Evolutionary conservation across 2,888 invertebrate genomes (phyloP).

Genomic region (Eledona agricola): DNA sequence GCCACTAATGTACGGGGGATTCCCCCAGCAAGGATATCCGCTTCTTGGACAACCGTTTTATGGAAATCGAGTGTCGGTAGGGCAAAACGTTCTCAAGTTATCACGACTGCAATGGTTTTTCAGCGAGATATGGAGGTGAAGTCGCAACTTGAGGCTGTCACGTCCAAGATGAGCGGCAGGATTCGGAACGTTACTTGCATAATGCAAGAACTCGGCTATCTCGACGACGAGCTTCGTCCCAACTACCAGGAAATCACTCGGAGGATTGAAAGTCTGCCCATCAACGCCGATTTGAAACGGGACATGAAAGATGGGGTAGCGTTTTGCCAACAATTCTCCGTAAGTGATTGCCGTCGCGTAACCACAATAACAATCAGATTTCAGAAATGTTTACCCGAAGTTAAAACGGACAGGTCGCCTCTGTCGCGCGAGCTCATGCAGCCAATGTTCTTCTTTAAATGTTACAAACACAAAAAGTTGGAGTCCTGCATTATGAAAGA

Average conservation of each 20-base stretch:
- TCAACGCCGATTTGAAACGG: conserved; percentile 69
- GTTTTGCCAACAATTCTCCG: conserved; percentile 76
- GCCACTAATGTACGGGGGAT: conserved; percentile 62
- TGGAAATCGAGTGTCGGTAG: conserved; percentile 67
- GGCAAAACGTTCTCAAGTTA: conserved; percentile 48
- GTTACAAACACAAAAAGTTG: conserved; percentile 77
- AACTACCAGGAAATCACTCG: conserved; percentile 72
- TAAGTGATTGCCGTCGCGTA: conserved; percentile 57
- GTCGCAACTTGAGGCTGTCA: conserved; percentile 69
- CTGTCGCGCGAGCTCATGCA: conserved; percentile 71
- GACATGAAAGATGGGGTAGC: conserved; percentile 74
- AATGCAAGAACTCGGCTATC: conserved; percentile 76
- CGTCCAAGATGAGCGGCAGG: conserved; percentile 65
- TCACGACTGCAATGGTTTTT: conserved; percentile 32
- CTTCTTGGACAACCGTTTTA: conserved; percentile 60
- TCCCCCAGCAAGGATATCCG: conserved; percentile 60
- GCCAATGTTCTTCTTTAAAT: conserved; percentile 78
- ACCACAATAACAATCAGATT: conserved; percentile 38
- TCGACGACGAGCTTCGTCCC: conserved; percentile 73
- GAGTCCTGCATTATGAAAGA: conserved; percentile 79
- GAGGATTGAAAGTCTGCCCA: conserved; percentile 69
- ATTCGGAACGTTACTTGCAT: conserved; percentile 74
- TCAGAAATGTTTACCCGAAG: conserved; percentile 76
- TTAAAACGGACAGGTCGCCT: conserved; percentile 70
- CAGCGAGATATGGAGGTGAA: conserved; percentile 71